Conservation (phyloP, 2,113 vertebrate species). For the Nyctibius bracteatus region DNA sequence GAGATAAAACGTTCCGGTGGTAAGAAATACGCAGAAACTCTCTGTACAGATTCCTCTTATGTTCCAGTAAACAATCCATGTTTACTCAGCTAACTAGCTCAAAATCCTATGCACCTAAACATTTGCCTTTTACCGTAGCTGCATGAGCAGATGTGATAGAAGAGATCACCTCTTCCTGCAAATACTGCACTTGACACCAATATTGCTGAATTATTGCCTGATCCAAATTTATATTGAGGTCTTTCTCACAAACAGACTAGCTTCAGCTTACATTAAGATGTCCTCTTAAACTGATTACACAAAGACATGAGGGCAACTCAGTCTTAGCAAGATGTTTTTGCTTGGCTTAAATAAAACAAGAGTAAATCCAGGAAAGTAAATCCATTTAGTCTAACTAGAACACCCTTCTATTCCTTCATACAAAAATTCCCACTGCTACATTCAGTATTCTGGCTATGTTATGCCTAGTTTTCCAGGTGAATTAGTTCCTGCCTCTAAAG, state of each 20-base stretch:
- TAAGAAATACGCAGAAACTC: neutral
- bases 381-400: neutral
- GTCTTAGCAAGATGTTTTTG: neutral
- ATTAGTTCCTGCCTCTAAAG: neutral
- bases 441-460: neutral
- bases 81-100: neutral
- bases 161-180: neutral
- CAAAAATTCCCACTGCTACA: neutral
- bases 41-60: neutral
- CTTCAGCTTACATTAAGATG: neutral
- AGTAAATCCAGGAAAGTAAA: neutral
- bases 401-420: neutral
- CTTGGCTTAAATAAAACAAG: neutral
- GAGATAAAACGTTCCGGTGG: neutral
- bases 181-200: neutral
- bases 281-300: neutral
- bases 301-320: neutral
- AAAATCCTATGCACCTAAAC: neutral
- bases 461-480: neutral
- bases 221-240: neutral
- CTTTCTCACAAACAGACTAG: neutral
- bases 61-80: neutral
- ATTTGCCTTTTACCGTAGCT: neutral
- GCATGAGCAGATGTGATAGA: neutral
- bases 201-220: neutral